A percentile compares a stretch with the other conserved stretches of the same genome.
Conservation (phyloP, 2,888 invertebrate genomes). For the Theretra japonica region DNA sequence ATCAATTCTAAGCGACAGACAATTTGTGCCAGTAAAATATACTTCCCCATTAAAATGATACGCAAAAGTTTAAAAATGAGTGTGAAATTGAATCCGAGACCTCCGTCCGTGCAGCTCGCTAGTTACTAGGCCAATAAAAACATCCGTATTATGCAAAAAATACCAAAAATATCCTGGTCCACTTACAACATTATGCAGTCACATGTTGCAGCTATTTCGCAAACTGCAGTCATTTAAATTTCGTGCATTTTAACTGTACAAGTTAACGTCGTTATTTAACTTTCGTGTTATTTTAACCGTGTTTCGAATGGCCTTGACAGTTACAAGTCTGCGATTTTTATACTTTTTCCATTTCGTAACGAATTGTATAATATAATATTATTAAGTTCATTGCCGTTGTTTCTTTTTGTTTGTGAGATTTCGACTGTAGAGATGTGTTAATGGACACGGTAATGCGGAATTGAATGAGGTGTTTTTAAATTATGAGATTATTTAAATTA, state of each 20-base stretch:
- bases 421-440: neutral
- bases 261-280: neutral
- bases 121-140: neutral
- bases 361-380: neutral
- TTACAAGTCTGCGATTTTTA: neutral
- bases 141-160: neutral
- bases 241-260: neutral
- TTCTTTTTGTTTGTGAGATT: neutral
- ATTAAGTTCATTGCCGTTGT: conserved; percentile 21
- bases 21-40: too few relatives aligned
- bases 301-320: conserved; percentile 28
- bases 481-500: neutral
- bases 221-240: neutral
- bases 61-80: too few relatives aligned
- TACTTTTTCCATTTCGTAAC: conserved; percentile 8
- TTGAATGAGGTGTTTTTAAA: neutral
- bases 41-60: too few relatives aligned
- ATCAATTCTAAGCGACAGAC: too few relatives aligned
- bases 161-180: conserved; percentile 9
- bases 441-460: neutral
- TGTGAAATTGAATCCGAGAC: neutral
- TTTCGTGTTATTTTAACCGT: conserved; percentile 28
- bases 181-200: neutral
- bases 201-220: neutral
- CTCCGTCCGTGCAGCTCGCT: neutral